Evolutionary conservation across 2,113 vertebrate species (phyloP).

Genomic region (Centropus bengalensis): DNA sequence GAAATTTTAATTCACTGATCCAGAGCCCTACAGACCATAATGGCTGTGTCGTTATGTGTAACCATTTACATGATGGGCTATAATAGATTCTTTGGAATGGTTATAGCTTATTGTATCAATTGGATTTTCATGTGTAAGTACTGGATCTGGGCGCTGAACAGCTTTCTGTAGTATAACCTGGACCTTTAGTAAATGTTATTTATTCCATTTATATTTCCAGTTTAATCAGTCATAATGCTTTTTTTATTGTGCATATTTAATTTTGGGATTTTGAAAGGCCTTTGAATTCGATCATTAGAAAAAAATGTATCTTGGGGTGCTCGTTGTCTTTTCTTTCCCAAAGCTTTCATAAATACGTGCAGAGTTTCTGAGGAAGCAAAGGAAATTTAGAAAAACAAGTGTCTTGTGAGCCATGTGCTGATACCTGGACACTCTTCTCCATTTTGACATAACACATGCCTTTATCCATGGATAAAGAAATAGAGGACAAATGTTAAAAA

Average conservation of each 20-base stretch:
- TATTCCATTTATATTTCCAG: conserved; percentile 3
- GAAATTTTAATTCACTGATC: conserved; percentile 28
- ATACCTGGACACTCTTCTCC: neutral
- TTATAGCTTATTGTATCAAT: conserved; percentile 3
- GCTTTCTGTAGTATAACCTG: neutral
- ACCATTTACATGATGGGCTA: conserved; percentile 1
- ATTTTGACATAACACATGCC: neutral
- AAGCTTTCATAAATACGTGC: neutral
- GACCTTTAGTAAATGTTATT: neutral
- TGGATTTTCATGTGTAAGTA: conserved; percentile 15
- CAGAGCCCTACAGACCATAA: conserved; percentile 1
- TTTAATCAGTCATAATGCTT: neutral
- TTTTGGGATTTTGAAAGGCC: neutral
- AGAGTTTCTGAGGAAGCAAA: neutral
- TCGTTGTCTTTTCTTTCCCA: neutral
- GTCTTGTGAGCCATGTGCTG: too few species aligned
- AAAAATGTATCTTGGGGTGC: neutral
- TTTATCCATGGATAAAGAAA: neutral
- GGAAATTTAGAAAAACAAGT: neutral
- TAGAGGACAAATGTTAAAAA: neutral
- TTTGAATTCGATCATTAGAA: neutral
- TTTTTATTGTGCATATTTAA: neutral
- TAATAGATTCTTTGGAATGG: neutral
- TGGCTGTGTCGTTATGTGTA: neutral
- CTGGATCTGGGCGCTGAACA: neutral